These are phyloP conservation scores for Etheostoma spectabile DNA, from an alignment of 2,113 vertebrate genomes.

Conservation along the genomic window DNA sequence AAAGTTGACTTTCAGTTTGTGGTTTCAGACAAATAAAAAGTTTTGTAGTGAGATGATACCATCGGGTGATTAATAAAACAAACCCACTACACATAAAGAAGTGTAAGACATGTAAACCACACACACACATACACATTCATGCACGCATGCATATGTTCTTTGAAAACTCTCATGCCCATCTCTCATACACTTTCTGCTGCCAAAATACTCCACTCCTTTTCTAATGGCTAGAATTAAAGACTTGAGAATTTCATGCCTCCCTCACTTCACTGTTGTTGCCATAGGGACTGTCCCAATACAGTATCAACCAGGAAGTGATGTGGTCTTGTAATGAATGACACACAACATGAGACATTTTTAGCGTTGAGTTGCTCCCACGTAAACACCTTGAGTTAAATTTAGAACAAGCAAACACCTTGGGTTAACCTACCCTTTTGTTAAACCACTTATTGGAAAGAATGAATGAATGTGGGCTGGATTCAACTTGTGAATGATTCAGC, in stretches of 20 bases:
- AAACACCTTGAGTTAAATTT: constrained; percentile 71
- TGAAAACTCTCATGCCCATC: neutral
- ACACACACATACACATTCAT: neutral
- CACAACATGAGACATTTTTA: constrained; percentile 39
- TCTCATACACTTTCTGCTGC: neutral
- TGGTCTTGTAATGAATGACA: constrained; percentile 62
- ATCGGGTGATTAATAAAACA: constrained; percentile 12
- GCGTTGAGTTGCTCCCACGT: constrained; percentile 58
- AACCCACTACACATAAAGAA: constrained; percentile 7
- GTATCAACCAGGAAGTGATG: constrained; percentile 60
- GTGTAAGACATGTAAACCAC: neutral
- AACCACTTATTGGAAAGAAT: constrained; percentile 73
- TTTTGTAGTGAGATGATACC: constrained; percentile 19
- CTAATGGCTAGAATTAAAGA: neutral
- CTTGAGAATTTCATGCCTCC: neutral
- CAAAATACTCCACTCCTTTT: constrained; percentile 13
- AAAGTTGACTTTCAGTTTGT: constrained; percentile 60
- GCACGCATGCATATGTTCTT: neutral
- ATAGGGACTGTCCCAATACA: constrained; percentile 68
- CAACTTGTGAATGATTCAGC: constrained; percentile 57
- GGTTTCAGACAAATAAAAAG: constrained; percentile 59
- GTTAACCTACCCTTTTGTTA: constrained; percentile 61
- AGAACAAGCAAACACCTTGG: constrained; percentile 60
- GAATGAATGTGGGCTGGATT: constrained; percentile 61
- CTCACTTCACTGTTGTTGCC: constrained; percentile 28